A percentile compares a stretch with the other conserved stretches of the same genome.
Conservation (phyloP, 2,888 invertebrate species). For the Argyresthia goedartella region DNA sequence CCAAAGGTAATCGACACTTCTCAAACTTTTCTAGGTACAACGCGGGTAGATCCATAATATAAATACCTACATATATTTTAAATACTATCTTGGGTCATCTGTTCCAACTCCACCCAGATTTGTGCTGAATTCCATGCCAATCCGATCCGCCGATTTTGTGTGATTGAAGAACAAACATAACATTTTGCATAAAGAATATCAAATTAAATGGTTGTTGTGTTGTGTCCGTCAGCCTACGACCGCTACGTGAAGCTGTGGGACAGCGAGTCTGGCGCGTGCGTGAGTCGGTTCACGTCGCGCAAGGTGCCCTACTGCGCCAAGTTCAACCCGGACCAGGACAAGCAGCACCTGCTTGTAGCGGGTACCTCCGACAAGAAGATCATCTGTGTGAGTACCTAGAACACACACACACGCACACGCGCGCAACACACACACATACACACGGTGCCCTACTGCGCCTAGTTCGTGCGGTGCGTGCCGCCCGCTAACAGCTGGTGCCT, state of each 20-base stretch:
- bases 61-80: no score
- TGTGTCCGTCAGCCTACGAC: slow-evolving; percentile 80
- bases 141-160: no score
- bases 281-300: slow-evolving; percentile 91
- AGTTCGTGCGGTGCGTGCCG: slow-evolving; percentile 98
- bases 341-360: slow-evolving; percentile 97
- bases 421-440: slow-evolving; percentile 59
- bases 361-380: slow-evolving; percentile 99
- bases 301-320: slow-evolving; percentile 99
- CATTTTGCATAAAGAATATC: no score
- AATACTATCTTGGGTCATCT: no score
- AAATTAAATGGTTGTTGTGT: no score
- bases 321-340: slow-evolving; percentile 97
- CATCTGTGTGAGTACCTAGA: slow-evolving; percentile 84
- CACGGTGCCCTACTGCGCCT: slow-evolving; percentile 98
- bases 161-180: no score
- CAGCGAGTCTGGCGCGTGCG: slow-evolving; percentile 93
- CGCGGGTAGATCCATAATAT: no score
- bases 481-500: no score
- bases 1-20: no score
- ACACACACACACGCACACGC: slow-evolving; percentile 75
- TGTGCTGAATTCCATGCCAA: no score
- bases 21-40: no score
- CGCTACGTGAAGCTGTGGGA: slow-evolving; percentile 99
- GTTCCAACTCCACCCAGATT: no score